Conservation (phyloP, 1,140 invertebrate species). For the Tribolium madens region DNA sequence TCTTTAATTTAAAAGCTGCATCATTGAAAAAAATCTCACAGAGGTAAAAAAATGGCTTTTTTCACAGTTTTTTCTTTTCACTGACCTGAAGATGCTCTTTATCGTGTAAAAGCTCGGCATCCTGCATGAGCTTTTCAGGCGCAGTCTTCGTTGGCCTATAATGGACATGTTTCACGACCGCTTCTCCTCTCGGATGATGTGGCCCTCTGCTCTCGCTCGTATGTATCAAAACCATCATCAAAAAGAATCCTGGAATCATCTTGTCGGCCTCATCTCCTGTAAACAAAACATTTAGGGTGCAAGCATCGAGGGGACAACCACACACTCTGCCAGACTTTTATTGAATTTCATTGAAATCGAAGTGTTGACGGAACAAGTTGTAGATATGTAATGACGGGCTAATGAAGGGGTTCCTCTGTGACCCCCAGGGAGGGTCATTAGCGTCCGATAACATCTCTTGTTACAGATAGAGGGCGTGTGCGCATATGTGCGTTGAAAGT, state of each 20-base stretch:
- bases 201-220: slow-evolving; percentile 74
- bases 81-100: slow-evolving; percentile 70
- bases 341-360: slow-evolving; percentile 61
- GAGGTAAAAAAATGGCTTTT: too few species aligned
- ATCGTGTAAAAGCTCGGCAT: slow-evolving; percentile 77
- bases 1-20: too few species aligned
- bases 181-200: slow-evolving; percentile 76
- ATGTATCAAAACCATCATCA: slow-evolving; percentile 34
- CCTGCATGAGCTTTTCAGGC: slow-evolving; percentile 73
- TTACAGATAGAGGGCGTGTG: slow-evolving; percentile 60
- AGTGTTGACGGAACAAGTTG: slow-evolving; percentile 61
- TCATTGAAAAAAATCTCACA: too few species aligned
- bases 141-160: slow-evolving; percentile 66
- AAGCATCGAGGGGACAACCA: slow-evolving; percentile 4
- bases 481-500: slow-evolving; percentile 60
- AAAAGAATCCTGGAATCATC: slow-evolving; percentile 23
- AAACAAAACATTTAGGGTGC: slow-evolving; percentile 24
- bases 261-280: slow-evolving; percentile 34
- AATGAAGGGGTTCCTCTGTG: slow-evolving; percentile 58
- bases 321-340: slow-evolving; percentile 54
- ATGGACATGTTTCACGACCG: slow-evolving; percentile 72
- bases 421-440: slow-evolving; percentile 61
- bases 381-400: slow-evolving; percentile 61
- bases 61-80: too few species aligned
- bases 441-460: slow-evolving; percentile 63